These are phyloP conservation scores for Rissa tridactyla DNA, from an alignment of 2,113 vertebrate genomes.

Conservation along the genomic window DNA sequence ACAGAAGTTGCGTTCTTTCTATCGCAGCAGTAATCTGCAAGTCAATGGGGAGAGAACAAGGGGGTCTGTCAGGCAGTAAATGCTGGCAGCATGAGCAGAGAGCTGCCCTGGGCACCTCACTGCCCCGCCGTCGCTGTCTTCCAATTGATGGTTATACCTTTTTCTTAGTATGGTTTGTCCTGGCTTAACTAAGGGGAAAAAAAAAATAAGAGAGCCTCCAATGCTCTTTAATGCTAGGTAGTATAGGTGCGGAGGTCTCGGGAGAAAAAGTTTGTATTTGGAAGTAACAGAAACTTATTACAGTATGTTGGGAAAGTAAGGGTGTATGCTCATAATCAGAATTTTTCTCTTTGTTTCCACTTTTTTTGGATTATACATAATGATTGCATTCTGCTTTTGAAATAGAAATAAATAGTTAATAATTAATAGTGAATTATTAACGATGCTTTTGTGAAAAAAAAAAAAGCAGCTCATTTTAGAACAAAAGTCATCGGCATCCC, in stretches of 20 bases:
- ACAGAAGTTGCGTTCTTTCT: neutral
- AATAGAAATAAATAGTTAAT: neutral
- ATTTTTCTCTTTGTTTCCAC: neutral
- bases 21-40: neutral
- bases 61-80: neutral
- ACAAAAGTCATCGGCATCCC: neutral
- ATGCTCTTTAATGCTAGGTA: neutral
- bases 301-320: neutral
- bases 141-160: neutral
- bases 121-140: fast-evolving
- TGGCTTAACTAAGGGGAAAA: neutral
- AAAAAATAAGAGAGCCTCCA: neutral
- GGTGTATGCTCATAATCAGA: neutral
- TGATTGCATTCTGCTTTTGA: neutral
- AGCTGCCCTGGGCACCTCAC: neutral
- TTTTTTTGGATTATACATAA: neutral
- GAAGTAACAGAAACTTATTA: neutral
- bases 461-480: neutral
- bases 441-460: neutral
- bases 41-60: neutral
- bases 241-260: neutral
- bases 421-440: neutral
- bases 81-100: neutral
- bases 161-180: neutral
- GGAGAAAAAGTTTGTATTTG: neutral